Evolutionary conservation across 2,797 vertebrate genomes (phyloP).

Genomic region (Sarcoramphus papa): DNA sequence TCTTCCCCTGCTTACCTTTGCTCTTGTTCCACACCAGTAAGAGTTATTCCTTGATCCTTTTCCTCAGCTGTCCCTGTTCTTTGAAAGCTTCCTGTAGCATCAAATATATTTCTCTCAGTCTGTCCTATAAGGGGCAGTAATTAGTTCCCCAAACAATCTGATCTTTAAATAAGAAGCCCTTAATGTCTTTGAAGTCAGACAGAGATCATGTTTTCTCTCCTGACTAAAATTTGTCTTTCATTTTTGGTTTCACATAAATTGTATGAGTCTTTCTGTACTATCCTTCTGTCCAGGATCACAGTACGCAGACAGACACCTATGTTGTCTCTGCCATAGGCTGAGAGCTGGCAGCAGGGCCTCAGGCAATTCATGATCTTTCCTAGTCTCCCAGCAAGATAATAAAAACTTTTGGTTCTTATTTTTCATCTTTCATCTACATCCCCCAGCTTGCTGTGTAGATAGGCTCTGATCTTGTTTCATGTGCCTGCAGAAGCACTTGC

Average conservation of each 20-base stretch:
- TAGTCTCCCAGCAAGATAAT: background rate
- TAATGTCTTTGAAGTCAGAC: background rate
- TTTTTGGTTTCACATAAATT: background rate
- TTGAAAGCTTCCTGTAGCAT: background rate
- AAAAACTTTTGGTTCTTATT: background rate
- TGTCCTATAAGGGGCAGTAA: background rate
- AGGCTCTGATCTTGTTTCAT: background rate
- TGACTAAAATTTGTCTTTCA: background rate
- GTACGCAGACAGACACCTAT: background rate
- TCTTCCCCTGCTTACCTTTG: background rate
- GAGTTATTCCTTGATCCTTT: background rate
- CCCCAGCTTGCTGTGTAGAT: background rate
- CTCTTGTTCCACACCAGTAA: background rate
- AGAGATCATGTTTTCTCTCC: background rate
- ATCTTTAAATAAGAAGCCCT: background rate
- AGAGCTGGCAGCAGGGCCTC: background rate
- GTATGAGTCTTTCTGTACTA: background rate
- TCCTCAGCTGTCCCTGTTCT: background rate
- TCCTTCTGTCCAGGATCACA: background rate
- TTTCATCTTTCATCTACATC: background rate
- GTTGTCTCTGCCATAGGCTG: background rate
- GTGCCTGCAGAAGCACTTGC: background rate
- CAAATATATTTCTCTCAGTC: background rate
- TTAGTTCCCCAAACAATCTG: background rate
- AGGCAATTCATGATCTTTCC: background rate